Base-by-base conservation (phyloP, 2,113 vertebrate species). In the Neopipo cinnamomea region DNA sequence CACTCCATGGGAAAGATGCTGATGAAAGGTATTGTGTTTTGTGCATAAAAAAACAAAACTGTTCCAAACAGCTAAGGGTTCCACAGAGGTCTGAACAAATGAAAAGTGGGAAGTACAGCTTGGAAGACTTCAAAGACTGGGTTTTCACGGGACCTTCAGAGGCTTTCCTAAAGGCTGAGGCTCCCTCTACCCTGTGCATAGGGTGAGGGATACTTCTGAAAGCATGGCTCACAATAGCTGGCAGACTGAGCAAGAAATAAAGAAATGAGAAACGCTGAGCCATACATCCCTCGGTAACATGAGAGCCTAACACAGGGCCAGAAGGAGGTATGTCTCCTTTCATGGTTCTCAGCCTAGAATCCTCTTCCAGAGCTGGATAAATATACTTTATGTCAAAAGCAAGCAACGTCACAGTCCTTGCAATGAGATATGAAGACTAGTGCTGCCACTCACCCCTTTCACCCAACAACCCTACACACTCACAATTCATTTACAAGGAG, bases 241-340 rank as follows among this genome's bases (percentile, higher is more conserved):
- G n/a, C 37, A 93, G 50, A 53, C n/a, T 42, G 28, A 94, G 25
- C 12, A 49, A 67, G 28, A 74, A 82, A 41, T 8, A 56, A 47
- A 56, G 31, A 56, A 67, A 47, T 31, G 27, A 91, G 47, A 89
- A 89, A 74, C 23, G 35, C 35, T 2, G 1, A 68, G 42, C 52
- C 42, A 23, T 41, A 17, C 3, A 21, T 7, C 44, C 53, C 16
- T 47, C 0, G 0, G 30, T 31, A 75, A 55, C 3, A 2, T 5
- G 9, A 77, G 8, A 77, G 55, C 33, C 42, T 39, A 67, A 28
- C 8, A 27, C 30, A 82, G 12, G 35, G 53, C 37, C 42, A 49
- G 24, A 31, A 47, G 39, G 52, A 68, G 3, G 3, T 27, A 44
- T 9, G 23, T 30, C 33, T 75, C 23, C 33, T 44, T 41, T 53